phyloP scores from a whole-genome alignment of 2,113 vertebrate genomes.

The Chloebia gouldiae region DNA sequence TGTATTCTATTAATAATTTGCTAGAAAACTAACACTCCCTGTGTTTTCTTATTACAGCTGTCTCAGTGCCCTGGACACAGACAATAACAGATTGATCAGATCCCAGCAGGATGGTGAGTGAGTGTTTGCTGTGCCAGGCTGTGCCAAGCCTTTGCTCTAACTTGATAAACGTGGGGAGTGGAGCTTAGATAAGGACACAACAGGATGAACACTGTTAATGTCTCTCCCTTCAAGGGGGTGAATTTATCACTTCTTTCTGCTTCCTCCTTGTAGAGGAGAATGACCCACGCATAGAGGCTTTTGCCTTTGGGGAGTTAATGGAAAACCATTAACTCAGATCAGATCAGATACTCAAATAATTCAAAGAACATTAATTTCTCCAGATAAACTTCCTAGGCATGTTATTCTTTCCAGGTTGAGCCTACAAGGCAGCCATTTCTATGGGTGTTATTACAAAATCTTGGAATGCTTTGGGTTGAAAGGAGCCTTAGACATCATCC shows the following conservation, averaged over 20 bases:
- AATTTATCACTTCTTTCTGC: neutral
- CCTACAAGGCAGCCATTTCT: neutral
- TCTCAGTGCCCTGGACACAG: neutral
- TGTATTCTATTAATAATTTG: neutral
- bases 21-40: neutral
- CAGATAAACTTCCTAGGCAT: neutral
- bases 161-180: neutral
- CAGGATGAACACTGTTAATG: neutral
- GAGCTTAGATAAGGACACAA: neutral
- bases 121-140: neutral
- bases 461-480: neutral
- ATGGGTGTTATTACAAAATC: neutral
- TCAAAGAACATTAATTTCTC: neutral
- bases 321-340: too few species aligned
- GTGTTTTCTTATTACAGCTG: slow-evolving; percentile 20
- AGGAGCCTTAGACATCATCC: neutral
- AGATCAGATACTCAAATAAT: neutral
- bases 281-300: neutral
- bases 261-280: neutral
- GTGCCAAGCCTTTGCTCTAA: neutral
- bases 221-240: neutral
- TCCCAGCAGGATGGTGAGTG: slow-evolving; percentile 30
- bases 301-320: neutral
- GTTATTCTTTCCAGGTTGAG: neutral
- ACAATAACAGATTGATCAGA: neutral